Evolutionary conservation across 2,797 vertebrate genomes (phyloP).

Genomic region (Sebastes elongatus): DNA sequence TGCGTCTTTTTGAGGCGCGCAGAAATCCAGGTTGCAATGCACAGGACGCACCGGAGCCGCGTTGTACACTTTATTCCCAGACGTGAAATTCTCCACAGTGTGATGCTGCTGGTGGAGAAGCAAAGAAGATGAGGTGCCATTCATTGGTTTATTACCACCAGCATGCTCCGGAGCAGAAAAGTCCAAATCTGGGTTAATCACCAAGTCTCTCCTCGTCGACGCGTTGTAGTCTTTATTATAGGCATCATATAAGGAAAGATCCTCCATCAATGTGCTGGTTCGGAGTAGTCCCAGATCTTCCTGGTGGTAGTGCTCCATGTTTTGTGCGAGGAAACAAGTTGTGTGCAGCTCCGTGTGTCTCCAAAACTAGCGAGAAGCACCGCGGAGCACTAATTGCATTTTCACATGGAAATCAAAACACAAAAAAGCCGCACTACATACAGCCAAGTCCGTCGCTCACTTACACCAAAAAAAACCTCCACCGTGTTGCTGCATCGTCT

Average conservation of each 20-base stretch:
- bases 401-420: constrained; percentile 84
- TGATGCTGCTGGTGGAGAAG: constrained; percentile 80
- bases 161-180: constrained; percentile 77
- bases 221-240: constrained; percentile 77
- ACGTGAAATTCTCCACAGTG: constrained; percentile 83
- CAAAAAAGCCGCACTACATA: constrained; percentile 55
- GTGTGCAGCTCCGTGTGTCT: constrained; percentile 65
- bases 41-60: constrained; percentile 83
- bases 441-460: constrained; percentile 54
- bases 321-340: constrained; percentile 73
- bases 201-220: constrained; percentile 69
- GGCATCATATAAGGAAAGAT: constrained; percentile 83
- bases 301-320: constrained; percentile 68
- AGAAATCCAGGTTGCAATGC: constrained; percentile 82
- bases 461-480: constrained; percentile 47
- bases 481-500: constrained; percentile 60
- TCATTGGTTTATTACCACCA: constrained; percentile 80
- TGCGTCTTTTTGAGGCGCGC: constrained; percentile 81
- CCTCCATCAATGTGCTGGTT: constrained; percentile 82
- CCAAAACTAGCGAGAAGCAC: constrained; percentile 62
- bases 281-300: constrained; percentile 83
- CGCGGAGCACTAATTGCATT: constrained; percentile 78
- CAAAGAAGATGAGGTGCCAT: constrained; percentile 73
- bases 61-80: constrained; percentile 83
- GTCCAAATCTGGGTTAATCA: constrained; percentile 80